Conservation (phyloP, 2,113 vertebrate genomes). For the Cacatua alba region DNA sequence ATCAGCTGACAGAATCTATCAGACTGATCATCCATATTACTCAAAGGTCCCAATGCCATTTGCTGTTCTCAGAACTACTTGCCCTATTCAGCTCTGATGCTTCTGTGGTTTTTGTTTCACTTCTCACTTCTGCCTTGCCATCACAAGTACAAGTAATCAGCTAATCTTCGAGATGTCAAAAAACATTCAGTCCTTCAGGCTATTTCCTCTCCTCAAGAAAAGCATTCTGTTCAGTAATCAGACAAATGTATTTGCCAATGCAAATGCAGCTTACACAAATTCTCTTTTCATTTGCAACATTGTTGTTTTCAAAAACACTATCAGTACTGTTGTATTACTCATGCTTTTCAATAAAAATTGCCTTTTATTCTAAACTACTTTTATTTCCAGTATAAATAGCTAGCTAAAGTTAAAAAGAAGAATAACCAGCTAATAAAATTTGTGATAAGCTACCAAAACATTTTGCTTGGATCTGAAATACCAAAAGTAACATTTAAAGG, state of each 20-base stretch:
- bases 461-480: background rate
- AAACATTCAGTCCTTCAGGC: slow-evolving; percentile 45
- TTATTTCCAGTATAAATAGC: background rate
- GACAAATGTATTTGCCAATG: slow-evolving; percentile 31
- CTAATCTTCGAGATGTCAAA: slow-evolving; percentile 65
- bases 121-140: slow-evolving; percentile 50
- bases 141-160: slow-evolving; percentile 71
- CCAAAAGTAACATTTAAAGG: background rate
- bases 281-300: slow-evolving; percentile 15
- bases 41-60: slow-evolving; percentile 55
- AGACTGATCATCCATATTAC: slow-evolving; percentile 64
- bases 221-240: slow-evolving; percentile 39
- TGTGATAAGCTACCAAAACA: background rate
- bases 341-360: background rate
- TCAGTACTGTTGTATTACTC: background rate
- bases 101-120: slow-evolving; percentile 46
- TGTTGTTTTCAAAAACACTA: background rate
- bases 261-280: slow-evolving; percentile 45
- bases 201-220: slow-evolving; percentile 41
- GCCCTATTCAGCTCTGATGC: slow-evolving; percentile 32
- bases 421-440: background rate
- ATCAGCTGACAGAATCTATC: slow-evolving; percentile 69
- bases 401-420: background rate
- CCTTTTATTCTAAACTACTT: background rate
- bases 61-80: slow-evolving; percentile 25